These are phyloP conservation scores for Pterocles burchelli DNA, from an alignment of 2,113 vertebrate species.

Conservation along the genomic window DNA sequence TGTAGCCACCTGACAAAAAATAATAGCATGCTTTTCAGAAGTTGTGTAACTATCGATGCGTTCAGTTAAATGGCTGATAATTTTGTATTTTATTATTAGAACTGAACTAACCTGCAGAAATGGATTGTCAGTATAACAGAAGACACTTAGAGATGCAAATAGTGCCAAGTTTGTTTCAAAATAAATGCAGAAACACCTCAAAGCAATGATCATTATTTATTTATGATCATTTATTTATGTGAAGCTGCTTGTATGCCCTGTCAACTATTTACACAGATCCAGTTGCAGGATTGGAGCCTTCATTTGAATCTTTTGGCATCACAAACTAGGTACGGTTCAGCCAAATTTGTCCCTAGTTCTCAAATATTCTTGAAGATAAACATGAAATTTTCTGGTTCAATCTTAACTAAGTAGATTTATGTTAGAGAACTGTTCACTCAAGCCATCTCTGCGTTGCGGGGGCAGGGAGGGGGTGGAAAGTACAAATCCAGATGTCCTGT, in stretches of 20 bases:
- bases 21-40: not conserved
- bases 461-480: not conserved
- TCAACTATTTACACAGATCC: constrained; percentile 45
- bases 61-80: not conserved
- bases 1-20: not conserved
- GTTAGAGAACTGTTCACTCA: not conserved
- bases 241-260: constrained; percentile 39
- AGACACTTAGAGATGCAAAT: not conserved
- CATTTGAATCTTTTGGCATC: constrained; percentile 46
- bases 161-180: not conserved
- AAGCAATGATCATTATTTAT: constrained; percentile 6
- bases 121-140: not conserved
- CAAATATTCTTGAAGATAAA: not conserved
- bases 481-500: not conserved
- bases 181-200: not conserved
- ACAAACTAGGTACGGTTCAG: constrained; percentile 31
- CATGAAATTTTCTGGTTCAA: not conserved
- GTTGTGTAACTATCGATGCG: not conserved
- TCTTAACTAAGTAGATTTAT: not conserved
- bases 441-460: not conserved
- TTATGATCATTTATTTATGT: constrained; percentile 30
- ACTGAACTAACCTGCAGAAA: not conserved
- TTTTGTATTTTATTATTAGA: not conserved
- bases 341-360: not conserved
- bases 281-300: constrained; percentile 61